These are phyloP conservation scores for Australoheros scitulus DNA, from an alignment of 2,113 vertebrate genomes.

Conservation along the genomic window DNA sequence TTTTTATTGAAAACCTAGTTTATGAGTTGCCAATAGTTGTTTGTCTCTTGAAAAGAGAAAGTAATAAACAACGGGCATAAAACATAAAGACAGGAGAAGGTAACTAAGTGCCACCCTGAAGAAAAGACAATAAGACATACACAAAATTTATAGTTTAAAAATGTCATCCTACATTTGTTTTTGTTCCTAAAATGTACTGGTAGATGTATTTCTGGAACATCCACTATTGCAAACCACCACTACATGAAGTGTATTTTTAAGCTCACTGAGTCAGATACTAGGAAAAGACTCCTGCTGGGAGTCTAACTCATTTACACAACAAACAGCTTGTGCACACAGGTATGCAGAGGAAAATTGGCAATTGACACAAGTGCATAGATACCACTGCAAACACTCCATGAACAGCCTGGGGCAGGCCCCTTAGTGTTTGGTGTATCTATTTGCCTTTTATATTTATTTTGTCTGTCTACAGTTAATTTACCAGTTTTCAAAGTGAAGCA, in stretches of 20 bases:
- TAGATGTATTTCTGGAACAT: background rate
- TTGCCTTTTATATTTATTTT: conserved; percentile 18
- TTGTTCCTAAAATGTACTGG: background rate
- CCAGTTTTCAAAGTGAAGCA: conserved; percentile 12
- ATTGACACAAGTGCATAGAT: conserved; percentile 4
- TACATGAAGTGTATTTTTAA: background rate
- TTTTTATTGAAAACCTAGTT: conserved; percentile 5
- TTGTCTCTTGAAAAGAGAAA: conserved; percentile 7
- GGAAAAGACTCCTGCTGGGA: background rate
- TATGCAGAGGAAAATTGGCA: background rate
- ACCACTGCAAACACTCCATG: background rate
- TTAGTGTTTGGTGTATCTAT: conserved; percentile 6
- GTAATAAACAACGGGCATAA: background rate
- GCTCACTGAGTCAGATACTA: background rate
- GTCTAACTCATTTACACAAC: conserved; percentile 7
- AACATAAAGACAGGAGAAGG: background rate
- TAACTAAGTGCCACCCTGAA: background rate
- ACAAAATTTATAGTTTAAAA: background rate
- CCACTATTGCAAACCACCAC: background rate
- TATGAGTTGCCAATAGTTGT: conserved; percentile 24
- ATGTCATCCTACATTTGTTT: background rate
- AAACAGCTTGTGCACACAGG: conserved; percentile 8
- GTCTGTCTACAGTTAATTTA: conserved; percentile 7
- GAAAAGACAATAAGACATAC: background rate
- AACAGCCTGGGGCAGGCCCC: conserved; percentile 2